Base-by-base conservation (phyloP, 1,140 invertebrate species). In the Globodera rostochiensis region DNA sequence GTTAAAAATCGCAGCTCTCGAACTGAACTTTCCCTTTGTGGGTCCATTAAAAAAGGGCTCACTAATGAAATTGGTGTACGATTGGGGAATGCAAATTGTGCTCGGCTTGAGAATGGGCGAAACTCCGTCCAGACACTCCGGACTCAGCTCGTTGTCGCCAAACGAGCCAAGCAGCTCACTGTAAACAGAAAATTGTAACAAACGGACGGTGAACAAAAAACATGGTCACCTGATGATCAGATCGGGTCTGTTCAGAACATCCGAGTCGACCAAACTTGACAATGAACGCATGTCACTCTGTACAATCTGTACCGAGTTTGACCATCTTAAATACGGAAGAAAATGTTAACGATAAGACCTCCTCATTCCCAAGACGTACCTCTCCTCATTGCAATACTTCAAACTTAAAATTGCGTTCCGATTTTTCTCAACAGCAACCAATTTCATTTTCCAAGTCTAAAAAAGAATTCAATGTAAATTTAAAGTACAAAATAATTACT, bases 61-160 rank as follows among this genome's bases (percentile, higher is more conserved):
- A 80, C 79, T 80, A 6, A 60, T 53, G 71, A 74, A 84, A 47
- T 76, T 84, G 46, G 45, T 83, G 53, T 88, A 88, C 6, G 74
- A 81, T 53, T 87, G 83, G 6, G 87, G 87, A 74, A 88, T 89
- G 11, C 60, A 83, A 21, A 88, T 84, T 3, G 87, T 89, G 3
- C 80, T 79, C 47, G 80, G 73, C 25, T 88, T 79, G 8, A 89
- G 66, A 66, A 89, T 84, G 6, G 36, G 47, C 13, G 64, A 93
- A 15, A 95, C 96, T 7, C 96, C 96, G 92, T 99, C 96, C 15
- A 99, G 92, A 91, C 97, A 99, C 91, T 99, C 98, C 0, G 98
- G 98, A 1, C 95, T 97, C 1, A 99, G 92, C 92, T 99, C 98
- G 91, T 99, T 99, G 90, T 99, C 97, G 25, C 96, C 96, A 92